Evolutionary conservation across 2,888 invertebrate genomes (phyloP).

Genomic region (Eristalinus aeneus): DNA sequence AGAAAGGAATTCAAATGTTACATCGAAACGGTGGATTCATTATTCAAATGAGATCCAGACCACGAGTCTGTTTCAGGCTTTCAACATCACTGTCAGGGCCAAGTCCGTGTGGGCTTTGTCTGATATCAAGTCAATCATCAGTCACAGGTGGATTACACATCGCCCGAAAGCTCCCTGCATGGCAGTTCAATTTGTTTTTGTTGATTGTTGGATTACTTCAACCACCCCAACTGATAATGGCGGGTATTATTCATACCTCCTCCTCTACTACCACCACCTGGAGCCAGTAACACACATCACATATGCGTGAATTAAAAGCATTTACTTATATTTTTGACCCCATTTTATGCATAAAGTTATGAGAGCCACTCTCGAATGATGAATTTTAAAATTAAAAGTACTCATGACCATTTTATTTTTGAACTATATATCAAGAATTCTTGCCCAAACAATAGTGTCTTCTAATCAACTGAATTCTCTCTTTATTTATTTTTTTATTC

Average conservation of each 20-base stretch:
- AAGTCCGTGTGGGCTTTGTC: neutral
- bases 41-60: neutral
- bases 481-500: too few relatives aligned
- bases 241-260: slow-evolving; percentile 7
- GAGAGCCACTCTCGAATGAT: too few relatives aligned
- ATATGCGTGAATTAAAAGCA: too few relatives aligned
- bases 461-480: too few relatives aligned
- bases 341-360: too few relatives aligned
- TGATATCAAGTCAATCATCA: slow-evolving; percentile 2
- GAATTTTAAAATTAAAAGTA: too few relatives aligned
- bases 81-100: neutral
- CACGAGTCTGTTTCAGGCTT: neutral
- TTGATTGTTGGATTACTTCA: neutral
- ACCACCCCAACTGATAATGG: neutral
- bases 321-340: too few relatives aligned
- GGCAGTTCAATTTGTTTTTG: slow-evolving; percentile 2
- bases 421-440: too few relatives aligned
- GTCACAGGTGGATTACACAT: neutral
- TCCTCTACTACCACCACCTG: too few relatives aligned
- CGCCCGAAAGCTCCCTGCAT: neutral
- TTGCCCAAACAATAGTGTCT: too few relatives aligned
- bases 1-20: neutral
- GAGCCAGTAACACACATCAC: neutral
- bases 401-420: too few relatives aligned
- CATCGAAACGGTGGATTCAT: neutral